Base-by-base conservation (phyloP, 2,888 invertebrate species). In the Chaetogeoica ovagalla region DNA sequence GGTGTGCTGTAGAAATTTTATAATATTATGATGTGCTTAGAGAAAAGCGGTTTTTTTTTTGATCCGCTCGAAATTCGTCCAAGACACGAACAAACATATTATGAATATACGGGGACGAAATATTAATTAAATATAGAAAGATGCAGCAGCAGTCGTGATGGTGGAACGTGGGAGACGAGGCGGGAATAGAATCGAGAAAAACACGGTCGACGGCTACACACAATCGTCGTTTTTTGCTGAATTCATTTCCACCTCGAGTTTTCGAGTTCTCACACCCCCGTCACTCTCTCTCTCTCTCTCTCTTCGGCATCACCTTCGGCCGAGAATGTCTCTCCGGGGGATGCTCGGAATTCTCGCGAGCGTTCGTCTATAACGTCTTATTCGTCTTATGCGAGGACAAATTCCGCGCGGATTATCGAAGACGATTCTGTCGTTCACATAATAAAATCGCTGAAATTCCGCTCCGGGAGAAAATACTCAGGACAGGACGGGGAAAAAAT, bases 391-490 rank as follows among this genome's bases (percentile, higher is more conserved):
- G n/a, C 13, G 48, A 13, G 62, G 77, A 23, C 30, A 30, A 69
- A 77, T 77, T 77, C 69, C 48, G 21, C 52, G 37, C 39, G 48
- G 39, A 57, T 21, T 57, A 71, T 9, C 6, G 70, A 57, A n/a
- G 52, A 69, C 19, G 74, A 65, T 73, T 52, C 55, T 37, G 59
- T 62, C 62, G 60, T 55, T 59, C 68, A 79, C 70, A 23, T 63
- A 70, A 79, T 79, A 79, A 79, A 79, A 79, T 79, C 63, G 63
- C 55, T 55, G 55, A 70, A 79, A 79, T 79, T 79, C 76, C 66
- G 43, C 60, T 7, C 23, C 23, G 21, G 3, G 1, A 15, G 19
- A 30, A 48, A 68, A 60, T 60, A 52, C 59, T 76, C 11, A n/a
- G n/a, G 69, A 11, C 13, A 9, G 13, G 48, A 43, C 43, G 43